Base-by-base conservation (phyloP, 2,113 vertebrate genomes). In the Sander lucioperca region DNA sequence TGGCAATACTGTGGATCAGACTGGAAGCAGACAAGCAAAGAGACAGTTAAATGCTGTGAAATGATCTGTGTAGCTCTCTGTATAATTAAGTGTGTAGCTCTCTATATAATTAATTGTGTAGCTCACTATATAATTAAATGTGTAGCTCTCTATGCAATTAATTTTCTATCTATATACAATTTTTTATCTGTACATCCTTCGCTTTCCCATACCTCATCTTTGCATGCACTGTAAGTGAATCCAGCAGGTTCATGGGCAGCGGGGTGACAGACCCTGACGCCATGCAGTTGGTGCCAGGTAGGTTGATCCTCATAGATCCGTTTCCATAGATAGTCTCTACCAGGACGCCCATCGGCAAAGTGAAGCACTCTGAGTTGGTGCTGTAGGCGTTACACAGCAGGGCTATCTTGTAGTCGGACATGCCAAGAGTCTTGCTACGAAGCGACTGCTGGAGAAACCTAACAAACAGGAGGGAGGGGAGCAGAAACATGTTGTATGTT, bases 311-410 rank as follows among this genome's bases (percentile, higher is more conserved):
- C 95, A 98, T 96, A 53, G 95, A 96, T 74, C 96, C 97, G 23
- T 99, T 99, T 16, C 98, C 98, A 63, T 99, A 99, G 93, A 99
- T 99, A 79, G 98, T 98, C 93, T 99, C 98, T 30, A 99, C 98
- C 67, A 99, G 94, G 10, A 97, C 97, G 14, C 98, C 98, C 98
- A 99, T 99, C 6, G 98, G 98, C 88, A 99, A 95, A 0, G 97
- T 97, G 94, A 99, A 99, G 91, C 97, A 99, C 92, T 99, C 98
- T 0, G 97, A 97, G 94, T 99, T 99, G 73, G 98, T 99, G 86
- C 98, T 99, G 88, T 99, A 99, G 73, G 98, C 98, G 74, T 99
- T 99, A 82, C 98, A 99, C 68, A 99, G 91, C 87, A 99, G 95
- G 14, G 98, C 98, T 70, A 99, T 99, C 95, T 99, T 99, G 88